phyloP scores from a whole-genome alignment of 2,797 vertebrate genomes.

The Momotus momota region DNA sequence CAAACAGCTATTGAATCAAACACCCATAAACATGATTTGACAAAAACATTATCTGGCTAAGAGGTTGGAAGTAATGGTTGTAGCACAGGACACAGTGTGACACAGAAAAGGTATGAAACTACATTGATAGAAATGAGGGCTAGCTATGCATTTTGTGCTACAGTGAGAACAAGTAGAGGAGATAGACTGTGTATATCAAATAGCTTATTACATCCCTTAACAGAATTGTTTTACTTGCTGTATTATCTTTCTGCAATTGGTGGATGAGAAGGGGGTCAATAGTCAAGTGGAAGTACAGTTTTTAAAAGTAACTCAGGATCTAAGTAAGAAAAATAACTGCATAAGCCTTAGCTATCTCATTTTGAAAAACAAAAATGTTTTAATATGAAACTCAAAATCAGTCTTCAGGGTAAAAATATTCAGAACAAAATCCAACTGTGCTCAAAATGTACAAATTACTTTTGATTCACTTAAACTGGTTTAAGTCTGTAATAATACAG shows the following conservation, averaged over 20 bases:
- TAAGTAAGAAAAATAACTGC: neutral
- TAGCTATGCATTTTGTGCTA: neutral
- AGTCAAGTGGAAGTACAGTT: neutral
- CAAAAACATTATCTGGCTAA: neutral
- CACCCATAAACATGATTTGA: neutral
- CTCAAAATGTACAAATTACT: neutral
- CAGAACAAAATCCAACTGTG: neutral
- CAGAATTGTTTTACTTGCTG: neutral
- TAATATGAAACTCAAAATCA: slow-evolving; percentile 4
- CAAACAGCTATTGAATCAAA: neutral
- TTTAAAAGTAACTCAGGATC: neutral
- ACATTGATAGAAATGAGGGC: neutral
- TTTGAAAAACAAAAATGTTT: neutral
- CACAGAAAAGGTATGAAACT: neutral
- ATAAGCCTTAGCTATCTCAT: neutral
- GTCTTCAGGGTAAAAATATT: slow-evolving; percentile 9
- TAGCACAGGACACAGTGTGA: rapidly evolving
- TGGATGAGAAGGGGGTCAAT: neutral
- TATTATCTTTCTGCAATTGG: neutral
- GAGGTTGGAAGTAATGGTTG: neutral
- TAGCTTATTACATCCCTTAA: neutral
- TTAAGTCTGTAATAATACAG: slow-evolving; percentile 20
- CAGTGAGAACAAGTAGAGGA: neutral
- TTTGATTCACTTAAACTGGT: slow-evolving; percentile 13
- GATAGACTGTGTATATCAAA: neutral